These are phyloP conservation scores for Arothron firmamentum DNA, from an alignment of 2,113 vertebrate genomes.

Conservation along the genomic window DNA sequence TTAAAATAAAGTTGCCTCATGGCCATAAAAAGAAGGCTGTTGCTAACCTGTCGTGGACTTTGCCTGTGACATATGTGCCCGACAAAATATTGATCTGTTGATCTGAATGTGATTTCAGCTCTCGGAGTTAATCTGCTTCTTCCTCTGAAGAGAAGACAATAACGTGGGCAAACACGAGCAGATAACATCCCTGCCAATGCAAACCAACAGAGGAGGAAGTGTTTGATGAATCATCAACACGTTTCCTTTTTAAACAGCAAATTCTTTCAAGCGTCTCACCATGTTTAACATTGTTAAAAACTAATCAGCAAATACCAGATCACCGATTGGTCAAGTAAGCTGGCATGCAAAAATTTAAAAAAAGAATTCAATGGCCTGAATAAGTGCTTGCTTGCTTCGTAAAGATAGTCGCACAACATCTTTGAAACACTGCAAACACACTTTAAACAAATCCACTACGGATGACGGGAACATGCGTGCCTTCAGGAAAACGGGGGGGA, in stretches of 20 bases:
- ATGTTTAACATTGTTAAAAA: slow-evolving; percentile 1
- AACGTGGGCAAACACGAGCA: slow-evolving; percentile 15
- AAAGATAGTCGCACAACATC: not conserved
- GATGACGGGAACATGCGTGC: slow-evolving; percentile 25
- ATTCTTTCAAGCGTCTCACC: not conserved
- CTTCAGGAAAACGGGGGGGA: slow-evolving; percentile 25
- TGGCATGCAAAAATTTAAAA: not conserved
- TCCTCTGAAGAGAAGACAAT: slow-evolving; percentile 8
- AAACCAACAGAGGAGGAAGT: slow-evolving; percentile 33
- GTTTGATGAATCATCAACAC: slow-evolving; percentile 25
- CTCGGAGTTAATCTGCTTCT: slow-evolving; percentile 11
- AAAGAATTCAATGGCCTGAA: not conserved
- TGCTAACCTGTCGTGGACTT: not conserved
- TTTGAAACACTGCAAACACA: not conserved
- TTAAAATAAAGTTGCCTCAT: not conserved
- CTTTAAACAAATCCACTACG: not conserved
- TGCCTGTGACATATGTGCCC: slow-evolving; percentile 5
- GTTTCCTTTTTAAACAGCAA: slow-evolving; percentile 1
- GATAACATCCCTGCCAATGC: slow-evolving; percentile 19
- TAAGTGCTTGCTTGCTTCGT: no score
- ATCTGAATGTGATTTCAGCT: slow-evolving; percentile 32
- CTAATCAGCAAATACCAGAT: not conserved
- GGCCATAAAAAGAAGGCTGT: slow-evolving; percentile 1
- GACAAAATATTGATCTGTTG: slow-evolving; percentile 13
- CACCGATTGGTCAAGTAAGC: not conserved